A percentile compares a stretch with the other conserved stretches of the same genome.
These are phyloP conservation scores for Ichneumoninae sp. DNA, from an alignment of 2,888 invertebrate genomes.

Conservation along the genomic window DNA sequence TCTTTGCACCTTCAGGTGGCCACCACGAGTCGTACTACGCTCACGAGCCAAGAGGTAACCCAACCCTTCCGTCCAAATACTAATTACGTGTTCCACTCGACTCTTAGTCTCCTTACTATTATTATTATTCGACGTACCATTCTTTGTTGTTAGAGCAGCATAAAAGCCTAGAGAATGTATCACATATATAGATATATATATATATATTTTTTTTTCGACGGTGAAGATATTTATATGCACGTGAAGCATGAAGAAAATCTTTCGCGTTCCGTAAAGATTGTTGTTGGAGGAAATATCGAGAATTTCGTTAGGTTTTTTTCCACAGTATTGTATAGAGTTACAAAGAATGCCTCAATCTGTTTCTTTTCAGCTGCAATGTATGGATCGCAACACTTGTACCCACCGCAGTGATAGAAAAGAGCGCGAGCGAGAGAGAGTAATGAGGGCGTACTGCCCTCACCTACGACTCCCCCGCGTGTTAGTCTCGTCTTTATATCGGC, in stretches of 20 bases:
- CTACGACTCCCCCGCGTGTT: slow-evolving; percentile 74
- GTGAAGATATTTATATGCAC: slow-evolving; percentile 18
- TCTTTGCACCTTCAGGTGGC: slow-evolving; percentile 83
- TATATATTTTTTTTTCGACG: slow-evolving; percentile 1
- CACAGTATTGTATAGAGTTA: background rate
- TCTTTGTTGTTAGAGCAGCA: slow-evolving; percentile 1
- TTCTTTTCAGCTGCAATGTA: slow-evolving; percentile 83
- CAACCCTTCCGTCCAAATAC: slow-evolving; percentile 70
- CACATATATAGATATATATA: slow-evolving; percentile 5
- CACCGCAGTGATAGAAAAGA: slow-evolving; percentile 78
- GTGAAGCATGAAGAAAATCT: slow-evolving; percentile 10
- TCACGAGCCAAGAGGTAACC: slow-evolving; percentile 91
- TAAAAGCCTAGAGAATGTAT: slow-evolving; percentile 26
- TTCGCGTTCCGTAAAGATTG: background rate
- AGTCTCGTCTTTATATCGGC: slow-evolving; percentile 71
- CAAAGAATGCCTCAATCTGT: slow-evolving; percentile 72
- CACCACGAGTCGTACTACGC: slow-evolving; percentile 88
- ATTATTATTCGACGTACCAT: slow-evolving; percentile 20
- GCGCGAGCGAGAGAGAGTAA: slow-evolving; percentile 34
- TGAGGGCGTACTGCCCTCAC: slow-evolving; percentile 50
- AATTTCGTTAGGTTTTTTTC: background rate
- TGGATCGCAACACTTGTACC: slow-evolving; percentile 82
- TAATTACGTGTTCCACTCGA: slow-evolving; percentile 61
- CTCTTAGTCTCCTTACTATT: slow-evolving; percentile 52
- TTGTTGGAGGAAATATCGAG: slow-evolving; percentile 6